Conservation (phyloP, 1,140 invertebrate genomes). For the Gryon sp. region DNA sequence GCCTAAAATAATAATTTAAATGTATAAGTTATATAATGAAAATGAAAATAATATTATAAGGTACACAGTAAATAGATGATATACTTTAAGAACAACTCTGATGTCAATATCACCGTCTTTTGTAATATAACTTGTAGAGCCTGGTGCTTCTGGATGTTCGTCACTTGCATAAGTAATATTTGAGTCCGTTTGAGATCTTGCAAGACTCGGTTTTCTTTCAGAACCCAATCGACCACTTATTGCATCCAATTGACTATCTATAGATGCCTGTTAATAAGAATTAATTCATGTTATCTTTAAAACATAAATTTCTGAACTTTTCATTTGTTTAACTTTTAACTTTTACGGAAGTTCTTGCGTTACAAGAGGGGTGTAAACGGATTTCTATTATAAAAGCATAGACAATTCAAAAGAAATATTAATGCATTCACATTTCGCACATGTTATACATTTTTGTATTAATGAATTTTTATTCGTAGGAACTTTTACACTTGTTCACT, state of each 20-base stretch:
- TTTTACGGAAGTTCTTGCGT: too few species aligned
- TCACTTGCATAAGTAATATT: slow-evolving; percentile 93
- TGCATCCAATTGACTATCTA: slow-evolving; percentile 89
- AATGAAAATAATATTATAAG: neutral
- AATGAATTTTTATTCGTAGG: too few species aligned
- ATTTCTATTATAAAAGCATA: too few species aligned
- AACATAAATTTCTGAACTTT: neutral
- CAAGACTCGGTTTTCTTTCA: slow-evolving; percentile 85
- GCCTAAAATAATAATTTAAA: slow-evolving; percentile 81
- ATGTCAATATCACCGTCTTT: slow-evolving; percentile 96
- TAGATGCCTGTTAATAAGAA: slow-evolving; percentile 82
- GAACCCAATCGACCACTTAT: slow-evolving; percentile 84
- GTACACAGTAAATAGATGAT: slow-evolving; percentile 6
- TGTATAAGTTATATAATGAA: neutral
- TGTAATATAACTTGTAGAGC: slow-evolving; percentile 95
- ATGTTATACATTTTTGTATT: too few species aligned
- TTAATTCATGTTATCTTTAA: too few species aligned
- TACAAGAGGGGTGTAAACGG: too few species aligned
- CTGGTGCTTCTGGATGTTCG: slow-evolving; percentile 91
- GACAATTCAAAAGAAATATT: too few species aligned
- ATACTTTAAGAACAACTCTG: slow-evolving; percentile 92
- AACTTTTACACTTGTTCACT: too few species aligned
- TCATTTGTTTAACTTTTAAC: too few species aligned
- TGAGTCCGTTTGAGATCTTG: slow-evolving; percentile 95
- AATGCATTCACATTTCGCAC: too few species aligned